phyloP scores from a whole-genome alignment of 2,797 vertebrate genomes.

The Balearica regulorum region DNA sequence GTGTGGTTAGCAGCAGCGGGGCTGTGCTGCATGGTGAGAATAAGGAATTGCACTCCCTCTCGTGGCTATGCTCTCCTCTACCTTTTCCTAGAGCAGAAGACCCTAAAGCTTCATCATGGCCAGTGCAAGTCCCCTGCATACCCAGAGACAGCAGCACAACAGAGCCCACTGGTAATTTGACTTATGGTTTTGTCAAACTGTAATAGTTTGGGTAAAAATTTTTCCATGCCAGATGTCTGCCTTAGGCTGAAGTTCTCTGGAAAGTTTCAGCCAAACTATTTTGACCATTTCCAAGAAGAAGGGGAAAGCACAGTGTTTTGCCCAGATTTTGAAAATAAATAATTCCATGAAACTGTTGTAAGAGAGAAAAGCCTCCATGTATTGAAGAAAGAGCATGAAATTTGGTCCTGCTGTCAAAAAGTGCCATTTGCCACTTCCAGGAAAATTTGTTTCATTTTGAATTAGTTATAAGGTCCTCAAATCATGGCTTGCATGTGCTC shows the following conservation, averaged over 20 bases:
- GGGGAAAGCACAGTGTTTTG: constrained; percentile 13
- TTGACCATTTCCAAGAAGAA: constrained; percentile 39
- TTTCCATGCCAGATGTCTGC: constrained; percentile 41
- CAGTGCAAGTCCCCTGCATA: background rate
- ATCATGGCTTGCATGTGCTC: background rate
- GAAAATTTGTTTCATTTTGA: constrained; percentile 25
- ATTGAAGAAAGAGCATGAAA: background rate
- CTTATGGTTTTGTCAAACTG: background rate
- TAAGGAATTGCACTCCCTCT: background rate
- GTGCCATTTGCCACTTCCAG: constrained; percentile 18
- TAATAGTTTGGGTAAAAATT: background rate
- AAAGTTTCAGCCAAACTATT: constrained; percentile 19
- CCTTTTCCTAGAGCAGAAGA: background rate
- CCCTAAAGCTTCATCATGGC: background rate
- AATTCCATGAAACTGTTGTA: constrained; percentile 9
- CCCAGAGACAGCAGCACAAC: background rate
- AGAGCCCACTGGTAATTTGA: background rate
- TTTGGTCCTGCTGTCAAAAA: background rate
- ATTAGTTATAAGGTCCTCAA: background rate
- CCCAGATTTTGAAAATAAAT: constrained; percentile 8
- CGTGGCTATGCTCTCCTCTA: background rate
- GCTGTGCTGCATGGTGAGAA: background rate
- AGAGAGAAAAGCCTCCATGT: background rate
- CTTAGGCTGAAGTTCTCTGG: constrained; percentile 26
- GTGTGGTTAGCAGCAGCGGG: background rate